phyloP scores from a whole-genome alignment of 2,888 invertebrate species.

The Rhingia campestris region DNA sequence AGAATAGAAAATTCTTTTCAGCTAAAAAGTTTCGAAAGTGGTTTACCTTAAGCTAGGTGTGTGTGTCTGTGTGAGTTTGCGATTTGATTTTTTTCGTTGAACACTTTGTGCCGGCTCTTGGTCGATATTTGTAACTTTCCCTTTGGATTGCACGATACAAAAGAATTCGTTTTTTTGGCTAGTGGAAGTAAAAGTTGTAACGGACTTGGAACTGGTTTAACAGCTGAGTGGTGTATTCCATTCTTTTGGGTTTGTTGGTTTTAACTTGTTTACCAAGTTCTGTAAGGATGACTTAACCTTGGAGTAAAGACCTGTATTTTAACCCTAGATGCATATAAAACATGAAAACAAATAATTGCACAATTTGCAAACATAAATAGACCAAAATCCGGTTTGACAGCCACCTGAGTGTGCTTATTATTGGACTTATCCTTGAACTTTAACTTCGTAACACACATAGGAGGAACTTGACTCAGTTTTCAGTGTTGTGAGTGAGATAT shows the following conservation, averaged over 20 bases:
- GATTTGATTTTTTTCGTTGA: not conserved
- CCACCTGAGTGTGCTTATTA: constrained; percentile 21
- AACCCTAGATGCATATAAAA: constrained; percentile 5
- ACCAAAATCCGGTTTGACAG: constrained; percentile 51
- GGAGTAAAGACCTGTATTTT: not conserved
- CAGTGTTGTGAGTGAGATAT: constrained; percentile 50
- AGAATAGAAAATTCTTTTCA: constrained; percentile 40
- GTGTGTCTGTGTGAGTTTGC: constrained; percentile 46
- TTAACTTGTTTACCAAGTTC: not conserved
- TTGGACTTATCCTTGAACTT: constrained; percentile 67
- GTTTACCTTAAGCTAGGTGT: constrained; percentile 13
- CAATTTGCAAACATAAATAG: constrained; percentile 27
- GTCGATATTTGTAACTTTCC: constrained; percentile 53
- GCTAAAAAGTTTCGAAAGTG: constrained; percentile 40
- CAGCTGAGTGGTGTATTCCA: not conserved
- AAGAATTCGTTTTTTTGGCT: constrained; percentile 29
- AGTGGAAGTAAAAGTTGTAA: constrained; percentile 60
- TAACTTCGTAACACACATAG: constrained; percentile 8
- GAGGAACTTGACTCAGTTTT: constrained; percentile 41
- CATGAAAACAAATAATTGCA: constrained; percentile 16
- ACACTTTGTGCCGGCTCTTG: constrained; percentile 50
- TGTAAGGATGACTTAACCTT: constrained; percentile 30
- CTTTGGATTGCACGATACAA: constrained; percentile 8
- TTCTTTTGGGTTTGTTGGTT: not conserved
- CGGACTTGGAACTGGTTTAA: constrained; percentile 44